These are phyloP conservation scores for Philypnodon macrostomus DNA, from an alignment of 2,797 vertebrate species.

Conservation along the genomic window DNA sequence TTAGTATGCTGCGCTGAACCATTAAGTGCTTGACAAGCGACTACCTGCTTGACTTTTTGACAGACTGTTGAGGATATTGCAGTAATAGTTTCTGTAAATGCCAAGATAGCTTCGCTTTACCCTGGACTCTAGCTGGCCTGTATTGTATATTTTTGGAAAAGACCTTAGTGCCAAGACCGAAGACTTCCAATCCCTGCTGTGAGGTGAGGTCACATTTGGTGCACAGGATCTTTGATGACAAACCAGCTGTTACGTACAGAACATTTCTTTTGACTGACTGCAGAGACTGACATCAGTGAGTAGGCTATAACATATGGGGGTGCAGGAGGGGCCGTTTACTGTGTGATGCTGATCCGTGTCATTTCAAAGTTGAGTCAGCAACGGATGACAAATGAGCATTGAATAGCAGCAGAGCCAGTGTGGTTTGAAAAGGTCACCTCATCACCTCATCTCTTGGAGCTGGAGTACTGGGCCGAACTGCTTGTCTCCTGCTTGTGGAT, in stretches of 20 bases:
- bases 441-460: conserved; percentile 36
- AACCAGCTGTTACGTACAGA: background rate
- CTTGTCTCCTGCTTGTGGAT: conserved; percentile 41
- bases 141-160: background rate
- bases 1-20: background rate
- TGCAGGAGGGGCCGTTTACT: conserved; percentile 21
- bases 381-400: conserved; percentile 62
- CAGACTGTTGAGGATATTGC: background rate
- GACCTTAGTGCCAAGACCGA: background rate
- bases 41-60: conserved; percentile 10
- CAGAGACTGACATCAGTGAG: conserved; percentile 10
- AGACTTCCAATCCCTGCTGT: no score
- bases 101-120: background rate
- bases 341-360: conserved; percentile 54
- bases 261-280: background rate
- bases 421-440: conserved; percentile 57
- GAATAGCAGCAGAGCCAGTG: conserved; percentile 28
- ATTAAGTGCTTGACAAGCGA: conserved; percentile 4
- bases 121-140: background rate
- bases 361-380: conserved; percentile 55
- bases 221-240: background rate
- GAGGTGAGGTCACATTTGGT: no score
- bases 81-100: conserved; percentile 3
- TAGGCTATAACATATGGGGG: conserved; percentile 35
- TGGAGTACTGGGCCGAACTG: conserved; percentile 28